Conservation (phyloP, 2,113 vertebrate species). For the Benitochromis conjunctus region DNA sequence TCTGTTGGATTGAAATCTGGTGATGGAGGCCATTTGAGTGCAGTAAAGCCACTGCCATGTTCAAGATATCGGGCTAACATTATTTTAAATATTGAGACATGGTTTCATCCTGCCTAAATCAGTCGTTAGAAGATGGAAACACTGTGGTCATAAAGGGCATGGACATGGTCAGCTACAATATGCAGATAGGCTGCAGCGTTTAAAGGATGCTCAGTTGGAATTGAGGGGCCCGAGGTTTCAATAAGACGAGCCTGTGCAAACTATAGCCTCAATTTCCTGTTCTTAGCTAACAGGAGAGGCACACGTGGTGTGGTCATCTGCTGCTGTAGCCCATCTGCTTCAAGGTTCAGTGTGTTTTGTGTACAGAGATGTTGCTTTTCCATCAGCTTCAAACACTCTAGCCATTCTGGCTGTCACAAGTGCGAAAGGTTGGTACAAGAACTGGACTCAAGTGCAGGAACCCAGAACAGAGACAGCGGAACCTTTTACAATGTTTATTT, state of each 20-base stretch:
- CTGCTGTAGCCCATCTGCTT: background rate
- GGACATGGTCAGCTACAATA: accelerated
- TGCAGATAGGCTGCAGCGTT: background rate
- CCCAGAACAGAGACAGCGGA: too few species aligned
- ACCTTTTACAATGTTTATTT: too few species aligned
- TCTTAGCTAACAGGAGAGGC: background rate
- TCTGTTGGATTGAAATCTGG: background rate
- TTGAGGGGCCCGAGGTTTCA: background rate
- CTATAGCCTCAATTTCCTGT: accelerated
- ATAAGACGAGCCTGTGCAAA: background rate
- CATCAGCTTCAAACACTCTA: background rate
- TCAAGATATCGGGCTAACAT: background rate
- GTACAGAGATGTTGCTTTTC: background rate
- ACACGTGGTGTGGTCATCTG: background rate
- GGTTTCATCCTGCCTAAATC: background rate
- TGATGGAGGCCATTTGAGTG: background rate
- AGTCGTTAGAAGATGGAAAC: background rate
- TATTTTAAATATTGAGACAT: background rate
- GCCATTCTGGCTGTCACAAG: background rate
- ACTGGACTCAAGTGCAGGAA: background rate
- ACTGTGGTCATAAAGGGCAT: background rate
- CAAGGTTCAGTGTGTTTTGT: background rate
- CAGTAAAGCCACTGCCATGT: background rate
- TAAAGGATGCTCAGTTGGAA: background rate
- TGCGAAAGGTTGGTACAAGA: accelerated